Evolutionary conservation across 2,797 vertebrate genomes (phyloP).

Genomic region (Gymnocypris eckloni): DNA sequence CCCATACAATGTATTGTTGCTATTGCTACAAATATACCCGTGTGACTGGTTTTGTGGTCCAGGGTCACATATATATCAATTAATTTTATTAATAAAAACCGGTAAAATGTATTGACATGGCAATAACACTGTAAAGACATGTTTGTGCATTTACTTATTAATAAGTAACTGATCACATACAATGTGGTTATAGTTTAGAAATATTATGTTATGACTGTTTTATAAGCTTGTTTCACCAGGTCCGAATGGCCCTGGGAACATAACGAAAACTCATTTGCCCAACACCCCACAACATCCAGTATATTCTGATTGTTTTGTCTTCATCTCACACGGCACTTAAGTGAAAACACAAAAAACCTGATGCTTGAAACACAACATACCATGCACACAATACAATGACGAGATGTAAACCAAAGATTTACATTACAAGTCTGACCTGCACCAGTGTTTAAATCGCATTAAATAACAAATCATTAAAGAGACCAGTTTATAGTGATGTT

Average conservation of each 20-base stretch:
- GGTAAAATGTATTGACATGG: neutral
- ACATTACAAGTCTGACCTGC: neutral
- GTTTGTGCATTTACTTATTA: neutral
- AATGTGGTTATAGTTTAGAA: neutral
- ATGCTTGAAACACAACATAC: neutral
- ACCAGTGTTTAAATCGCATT: neutral
- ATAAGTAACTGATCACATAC: neutral
- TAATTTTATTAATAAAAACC: neutral
- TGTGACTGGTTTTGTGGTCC: too few relatives aligned
- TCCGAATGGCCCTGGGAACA: too few relatives aligned
- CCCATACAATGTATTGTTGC: too few relatives aligned
- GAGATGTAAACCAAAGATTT: neutral
- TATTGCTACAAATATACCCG: too few relatives aligned
- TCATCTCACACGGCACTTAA: neutral
- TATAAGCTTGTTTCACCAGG: neutral
- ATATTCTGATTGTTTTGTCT: neutral
- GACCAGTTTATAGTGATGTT: neutral
- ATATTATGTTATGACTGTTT: neutral
- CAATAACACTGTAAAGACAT: neutral
- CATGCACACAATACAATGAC: neutral
- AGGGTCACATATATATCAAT: too few relatives aligned
- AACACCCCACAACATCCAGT: neutral
- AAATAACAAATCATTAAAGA: too few relatives aligned
- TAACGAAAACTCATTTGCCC: too few relatives aligned
- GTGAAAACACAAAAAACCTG: neutral